phyloP scores from a whole-genome alignment of 2,113 vertebrate genomes.

The Pseudopodoces humilis region DNA sequence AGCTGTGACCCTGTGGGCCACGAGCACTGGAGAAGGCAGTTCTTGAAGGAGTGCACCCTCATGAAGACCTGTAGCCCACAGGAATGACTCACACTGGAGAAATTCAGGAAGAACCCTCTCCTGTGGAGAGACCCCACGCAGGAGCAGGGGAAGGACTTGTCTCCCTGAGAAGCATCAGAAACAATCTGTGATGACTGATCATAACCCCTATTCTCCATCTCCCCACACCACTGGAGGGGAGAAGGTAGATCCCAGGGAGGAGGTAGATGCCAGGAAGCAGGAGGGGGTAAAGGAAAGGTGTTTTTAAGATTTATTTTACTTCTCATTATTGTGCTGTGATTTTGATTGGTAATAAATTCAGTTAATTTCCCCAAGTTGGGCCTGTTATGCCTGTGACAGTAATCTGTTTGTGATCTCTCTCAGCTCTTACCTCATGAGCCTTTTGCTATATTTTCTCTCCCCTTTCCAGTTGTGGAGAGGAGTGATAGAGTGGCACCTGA shows the following conservation, averaged over 20 bases:
- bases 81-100: not conserved
- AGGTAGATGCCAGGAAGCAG: not conserved
- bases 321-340: not conserved
- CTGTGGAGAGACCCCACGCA: rapidly evolving
- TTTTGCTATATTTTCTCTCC: not conserved
- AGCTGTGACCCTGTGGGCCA: not conserved
- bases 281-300: not conserved
- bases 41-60: not conserved
- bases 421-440: not conserved
- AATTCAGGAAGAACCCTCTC: not conserved
- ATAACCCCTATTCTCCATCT: not conserved
- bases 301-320: not conserved
- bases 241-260: too few relatives aligned
- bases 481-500: not conserved
- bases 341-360: not conserved
- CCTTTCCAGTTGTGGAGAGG: not conserved
- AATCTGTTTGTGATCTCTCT: not conserved
- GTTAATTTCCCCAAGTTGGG: rapidly evolving
- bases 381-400: not conserved
- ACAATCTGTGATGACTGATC: not conserved
- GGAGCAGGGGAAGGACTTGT: not conserved
- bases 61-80: not conserved
- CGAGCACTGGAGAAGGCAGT: not conserved
- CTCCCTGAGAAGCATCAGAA: not conserved
- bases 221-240: not conserved